Conservation (phyloP, 2,797 vertebrate species). For the Alfaro cultratus region DNA sequence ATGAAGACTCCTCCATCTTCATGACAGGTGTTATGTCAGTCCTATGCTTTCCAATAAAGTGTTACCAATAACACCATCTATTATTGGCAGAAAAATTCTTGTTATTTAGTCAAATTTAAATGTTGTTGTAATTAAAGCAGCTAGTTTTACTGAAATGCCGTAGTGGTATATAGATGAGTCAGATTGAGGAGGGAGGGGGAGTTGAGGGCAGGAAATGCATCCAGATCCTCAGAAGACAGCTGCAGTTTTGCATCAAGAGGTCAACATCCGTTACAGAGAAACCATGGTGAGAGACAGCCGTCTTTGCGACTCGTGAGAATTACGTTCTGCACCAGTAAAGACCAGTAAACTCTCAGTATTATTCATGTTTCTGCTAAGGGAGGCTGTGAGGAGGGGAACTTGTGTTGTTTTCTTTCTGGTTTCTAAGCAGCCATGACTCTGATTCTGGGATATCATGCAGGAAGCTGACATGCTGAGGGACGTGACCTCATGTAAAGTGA, state of each 20-base stretch:
- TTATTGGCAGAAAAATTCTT: not conserved
- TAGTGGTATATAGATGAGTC: not conserved
- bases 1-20: too few relatives aligned
- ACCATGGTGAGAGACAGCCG: slow-evolving; percentile 15
- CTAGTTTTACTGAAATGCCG: slow-evolving; percentile 2
- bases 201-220: slow-evolving; percentile 47
- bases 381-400: not conserved
- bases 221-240: slow-evolving; percentile 44
- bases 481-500: slow-evolving; percentile 60
- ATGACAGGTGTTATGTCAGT: too few relatives aligned
- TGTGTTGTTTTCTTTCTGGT: slow-evolving; percentile 4
- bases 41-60: too few relatives aligned
- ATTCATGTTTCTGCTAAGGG: slow-evolving; percentile 26
- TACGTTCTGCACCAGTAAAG: not conserved
- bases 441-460: slow-evolving; percentile 34
- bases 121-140: not conserved
- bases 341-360: slow-evolving; percentile 13
- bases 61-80: not conserved
- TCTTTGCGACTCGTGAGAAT: slow-evolving; percentile 1
- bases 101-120: not conserved
- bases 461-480: slow-evolving; percentile 49
- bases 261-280: slow-evolving; percentile 31
- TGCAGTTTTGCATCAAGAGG: slow-evolving; percentile 43
- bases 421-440: slow-evolving; percentile 2
- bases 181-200: slow-evolving; percentile 8